Evolutionary conservation across 2,797 vertebrate genomes (phyloP).

Genomic region (Neoniphon sammara): DNA sequence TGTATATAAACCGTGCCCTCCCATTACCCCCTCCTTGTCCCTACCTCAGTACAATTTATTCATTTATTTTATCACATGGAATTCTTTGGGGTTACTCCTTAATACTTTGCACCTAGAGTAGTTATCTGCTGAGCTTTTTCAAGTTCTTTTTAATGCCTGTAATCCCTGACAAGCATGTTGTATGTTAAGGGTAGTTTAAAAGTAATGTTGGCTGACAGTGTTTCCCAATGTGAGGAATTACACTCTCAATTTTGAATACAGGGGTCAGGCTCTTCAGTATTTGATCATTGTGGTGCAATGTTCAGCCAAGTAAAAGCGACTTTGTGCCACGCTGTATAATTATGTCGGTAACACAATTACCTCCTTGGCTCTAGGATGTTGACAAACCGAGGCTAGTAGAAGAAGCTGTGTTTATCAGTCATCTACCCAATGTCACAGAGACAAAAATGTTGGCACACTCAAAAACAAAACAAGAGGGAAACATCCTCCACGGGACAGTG

Average conservation of each 20-base stretch:
- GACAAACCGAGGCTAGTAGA: constrained; percentile 61
- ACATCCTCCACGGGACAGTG: constrained; percentile 24
- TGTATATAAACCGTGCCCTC: constrained; percentile 8
- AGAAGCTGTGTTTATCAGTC: constrained; percentile 60
- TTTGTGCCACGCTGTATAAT: constrained; percentile 64
- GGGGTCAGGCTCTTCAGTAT: constrained; percentile 50
- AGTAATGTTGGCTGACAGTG: constrained; percentile 45
- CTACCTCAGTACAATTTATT: constrained; percentile 24
- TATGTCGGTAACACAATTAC: constrained; percentile 71
- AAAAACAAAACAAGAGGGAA: constrained; percentile 37
- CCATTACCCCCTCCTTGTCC: background rate
- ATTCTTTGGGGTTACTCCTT: constrained; percentile 16
- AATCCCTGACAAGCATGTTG: constrained; percentile 36
- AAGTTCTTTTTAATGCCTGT: background rate
- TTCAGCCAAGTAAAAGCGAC: constrained; percentile 59
- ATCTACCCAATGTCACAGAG: constrained; percentile 53
- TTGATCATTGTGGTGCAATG: constrained; percentile 53
- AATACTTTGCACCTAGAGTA: background rate
- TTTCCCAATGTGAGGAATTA: constrained; percentile 31
- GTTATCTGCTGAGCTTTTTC: constrained; percentile 18
- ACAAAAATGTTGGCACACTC: constrained; percentile 35
- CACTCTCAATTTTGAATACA: constrained; percentile 56
- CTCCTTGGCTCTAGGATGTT: constrained; percentile 63
- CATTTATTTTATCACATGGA: constrained; percentile 19
- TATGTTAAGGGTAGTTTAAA: constrained; percentile 40